Evolutionary conservation across 1,140 invertebrate genomes (phyloP).

Genomic region (Lasioglossum baleicum): DNA sequence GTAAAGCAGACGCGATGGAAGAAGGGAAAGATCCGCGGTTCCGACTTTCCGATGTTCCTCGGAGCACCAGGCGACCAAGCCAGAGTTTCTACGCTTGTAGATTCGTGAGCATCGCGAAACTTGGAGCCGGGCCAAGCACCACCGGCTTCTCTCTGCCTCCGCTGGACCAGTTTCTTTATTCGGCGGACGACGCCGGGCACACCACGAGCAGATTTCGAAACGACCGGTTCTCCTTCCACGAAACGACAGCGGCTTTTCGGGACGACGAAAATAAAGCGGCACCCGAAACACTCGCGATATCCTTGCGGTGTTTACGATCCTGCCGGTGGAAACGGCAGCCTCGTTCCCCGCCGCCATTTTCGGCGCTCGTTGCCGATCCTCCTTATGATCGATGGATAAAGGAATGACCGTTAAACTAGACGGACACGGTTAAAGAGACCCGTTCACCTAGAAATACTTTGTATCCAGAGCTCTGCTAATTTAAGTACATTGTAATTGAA

Average conservation of each 20-base stretch:
- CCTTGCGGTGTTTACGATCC: slow-evolving; percentile 41
- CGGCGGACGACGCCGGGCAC: slow-evolving; percentile 23
- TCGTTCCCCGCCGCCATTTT: not conserved
- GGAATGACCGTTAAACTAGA: not conserved
- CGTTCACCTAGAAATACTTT: not conserved
- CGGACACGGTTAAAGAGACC: not conserved
- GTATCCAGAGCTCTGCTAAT: too few relatives aligned
- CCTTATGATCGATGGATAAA: not conserved
- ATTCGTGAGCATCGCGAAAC: slow-evolving; percentile 44
- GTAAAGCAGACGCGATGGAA: not conserved
- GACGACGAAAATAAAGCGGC: slow-evolving; percentile 57
- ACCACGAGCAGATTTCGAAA: slow-evolving; percentile 59
- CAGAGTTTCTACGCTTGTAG: slow-evolving; percentile 48
- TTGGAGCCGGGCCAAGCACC: slow-evolving; percentile 57
- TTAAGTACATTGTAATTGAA: too few relatives aligned
- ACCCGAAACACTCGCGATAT: slow-evolving; percentile 31
- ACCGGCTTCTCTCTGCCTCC: slow-evolving; percentile 47
- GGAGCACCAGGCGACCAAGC: not conserved
- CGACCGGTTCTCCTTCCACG: slow-evolving; percentile 63
- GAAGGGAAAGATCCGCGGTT: not conserved
- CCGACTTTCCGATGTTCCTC: not conserved
- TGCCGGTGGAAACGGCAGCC: not conserved
- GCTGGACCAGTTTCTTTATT: slow-evolving; percentile 65
- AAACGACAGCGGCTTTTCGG: slow-evolving; percentile 47
- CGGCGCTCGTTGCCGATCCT: not conserved